phyloP scores from a whole-genome alignment of 2,797 vertebrate genomes.

The Sebastes alutus region DNA sequence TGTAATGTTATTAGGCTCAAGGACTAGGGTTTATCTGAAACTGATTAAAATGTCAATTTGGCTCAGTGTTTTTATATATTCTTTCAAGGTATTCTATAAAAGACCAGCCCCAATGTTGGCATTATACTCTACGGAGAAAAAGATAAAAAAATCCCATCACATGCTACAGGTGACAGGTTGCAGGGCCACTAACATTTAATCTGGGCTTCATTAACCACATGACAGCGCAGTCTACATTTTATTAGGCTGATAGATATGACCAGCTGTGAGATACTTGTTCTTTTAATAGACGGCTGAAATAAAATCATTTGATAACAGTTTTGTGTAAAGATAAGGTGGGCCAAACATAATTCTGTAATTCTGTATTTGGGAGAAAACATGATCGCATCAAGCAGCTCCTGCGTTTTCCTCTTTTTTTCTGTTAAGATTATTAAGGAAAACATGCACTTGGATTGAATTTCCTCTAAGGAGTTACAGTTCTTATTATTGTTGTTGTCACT shows the following conservation, averaged over 20 bases:
- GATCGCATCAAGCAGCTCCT: not conserved
- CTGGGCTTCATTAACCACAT: constrained; percentile 6
- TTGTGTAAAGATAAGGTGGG: not conserved
- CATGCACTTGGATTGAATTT: not conserved
- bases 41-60: not conserved
- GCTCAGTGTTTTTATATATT: not conserved
- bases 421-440: not conserved
- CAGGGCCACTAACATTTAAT: constrained; percentile 7
- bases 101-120: not conserved
- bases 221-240: not conserved
- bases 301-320: not conserved
- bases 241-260: not conserved
- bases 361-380: not conserved
- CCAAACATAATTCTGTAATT: not conserved
- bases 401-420: not conserved
- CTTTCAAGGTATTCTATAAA: not conserved
- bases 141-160: not conserved
- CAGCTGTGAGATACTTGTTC: not conserved
- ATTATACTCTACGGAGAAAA: not conserved
- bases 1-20: not conserved
- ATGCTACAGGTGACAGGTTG: constrained; percentile 5
- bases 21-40: not conserved
- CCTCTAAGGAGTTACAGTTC: not conserved
- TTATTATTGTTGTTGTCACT: not conserved
- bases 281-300: not conserved